Conservation (phyloP, 2,797 vertebrate genomes). For the Takifugu ocellatus region DNA sequence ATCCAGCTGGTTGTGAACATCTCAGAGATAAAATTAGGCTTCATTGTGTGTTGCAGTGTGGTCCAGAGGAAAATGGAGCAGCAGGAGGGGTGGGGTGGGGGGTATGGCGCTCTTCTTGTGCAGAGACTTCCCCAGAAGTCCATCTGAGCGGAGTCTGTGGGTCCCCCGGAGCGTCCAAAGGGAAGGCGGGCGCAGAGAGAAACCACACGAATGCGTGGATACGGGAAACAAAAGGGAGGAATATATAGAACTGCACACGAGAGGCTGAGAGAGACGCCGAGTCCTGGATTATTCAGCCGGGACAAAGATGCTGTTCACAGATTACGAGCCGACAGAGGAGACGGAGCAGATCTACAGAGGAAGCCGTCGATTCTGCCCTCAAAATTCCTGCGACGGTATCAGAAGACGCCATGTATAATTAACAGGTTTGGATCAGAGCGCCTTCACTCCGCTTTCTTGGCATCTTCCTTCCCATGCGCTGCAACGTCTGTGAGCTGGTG, state of each 20-base stretch:
- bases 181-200: conserved; percentile 31
- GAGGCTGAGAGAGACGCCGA: conserved; percentile 37
- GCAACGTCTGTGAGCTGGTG: conserved; percentile 24
- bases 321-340: conserved; percentile 24
- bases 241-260: conserved; percentile 18
- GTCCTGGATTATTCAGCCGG: conserved; percentile 45
- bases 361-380: conserved; percentile 35
- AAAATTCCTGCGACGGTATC: conserved; percentile 63
- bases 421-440: conserved; percentile 29
- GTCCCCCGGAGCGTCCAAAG: conserved; percentile 17
- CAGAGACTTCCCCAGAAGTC: conserved; percentile 39
- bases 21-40: no score
- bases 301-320: conserved; percentile 20
- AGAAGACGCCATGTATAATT: conserved; percentile 59
- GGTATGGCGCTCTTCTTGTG: conserved; percentile 4
- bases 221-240: conserved; percentile 42
- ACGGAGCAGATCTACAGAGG: conserved; percentile 13
- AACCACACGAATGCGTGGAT: conserved; percentile 38
- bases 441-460: conserved; percentile 3
- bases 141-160: conserved; percentile 22
- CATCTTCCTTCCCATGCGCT: conserved; percentile 8
- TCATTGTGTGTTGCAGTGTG: no score
- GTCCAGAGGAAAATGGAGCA: background rate
- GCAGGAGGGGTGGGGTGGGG: background rate
- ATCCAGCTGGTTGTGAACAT: no score